These are phyloP conservation scores for Trichechus manatus DNA, from an alignment of 2,113 vertebrate genomes.

Conservation along the genomic window DNA sequence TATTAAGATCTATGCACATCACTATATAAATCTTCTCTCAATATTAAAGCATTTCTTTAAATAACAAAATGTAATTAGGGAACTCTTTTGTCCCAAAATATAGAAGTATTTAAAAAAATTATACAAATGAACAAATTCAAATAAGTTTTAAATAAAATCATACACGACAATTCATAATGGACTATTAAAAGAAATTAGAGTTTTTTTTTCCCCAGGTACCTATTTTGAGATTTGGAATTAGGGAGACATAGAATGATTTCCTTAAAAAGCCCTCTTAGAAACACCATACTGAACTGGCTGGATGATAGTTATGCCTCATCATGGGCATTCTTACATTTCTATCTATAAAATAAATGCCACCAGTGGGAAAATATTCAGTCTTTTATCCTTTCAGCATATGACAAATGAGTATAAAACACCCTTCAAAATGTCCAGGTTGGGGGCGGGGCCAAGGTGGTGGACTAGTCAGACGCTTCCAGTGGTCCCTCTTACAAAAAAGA, in stretches of 20 bases:
- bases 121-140: conserved; percentile 38
- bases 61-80: conserved; percentile 23
- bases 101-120: background rate
- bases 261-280: background rate
- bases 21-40: conserved; percentile 42
- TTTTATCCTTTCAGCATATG: conserved; percentile 36
- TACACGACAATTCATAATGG: conserved; percentile 10
- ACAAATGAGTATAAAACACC: conserved; percentile 14
- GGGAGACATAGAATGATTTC: conserved; percentile 26
- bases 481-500: too few relatives aligned
- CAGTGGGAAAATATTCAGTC: background rate
- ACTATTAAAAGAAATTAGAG: conserved; percentile 13
- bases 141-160: conserved; percentile 48
- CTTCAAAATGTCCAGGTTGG: conserved; percentile 4
- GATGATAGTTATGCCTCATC: conserved; percentile 3
- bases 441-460: too few relatives aligned
- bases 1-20: conserved; percentile 1
- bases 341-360: conserved; percentile 17
- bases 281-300: background rate
- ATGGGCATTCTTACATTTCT: conserved; percentile 40
- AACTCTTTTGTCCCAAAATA: conserved; percentile 41
- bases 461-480: too few relatives aligned
- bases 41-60: conserved; percentile 48
- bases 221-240: conserved; percentile 36
- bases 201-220: background rate